These are phyloP conservation scores for Diaperis boleti DNA, from an alignment of 2,888 invertebrate genomes.

Conservation along the genomic window DNA sequence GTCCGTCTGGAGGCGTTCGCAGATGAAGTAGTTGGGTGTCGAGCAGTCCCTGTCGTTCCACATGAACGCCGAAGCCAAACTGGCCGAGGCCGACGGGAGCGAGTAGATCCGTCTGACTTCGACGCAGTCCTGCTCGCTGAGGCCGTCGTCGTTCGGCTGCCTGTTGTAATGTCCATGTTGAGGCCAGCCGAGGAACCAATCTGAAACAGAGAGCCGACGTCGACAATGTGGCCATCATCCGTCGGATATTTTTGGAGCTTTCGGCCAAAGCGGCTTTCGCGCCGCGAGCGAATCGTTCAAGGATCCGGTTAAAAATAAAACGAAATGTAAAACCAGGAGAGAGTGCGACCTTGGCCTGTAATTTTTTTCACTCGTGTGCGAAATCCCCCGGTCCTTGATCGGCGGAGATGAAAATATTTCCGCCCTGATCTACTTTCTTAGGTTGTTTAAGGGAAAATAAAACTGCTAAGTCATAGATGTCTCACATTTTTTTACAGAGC, in stretches of 20 bases:
- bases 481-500: too few species aligned
- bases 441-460: too few species aligned
- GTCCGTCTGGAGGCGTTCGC: slow-evolving; percentile 77
- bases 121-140: slow-evolving; percentile 85
- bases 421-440: too few species aligned
- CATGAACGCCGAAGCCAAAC: slow-evolving; percentile 74
- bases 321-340: slow-evolving; percentile 14
- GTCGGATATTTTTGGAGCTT: slow-evolving; percentile 20
- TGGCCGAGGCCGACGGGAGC: slow-evolving; percentile 66
- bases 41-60: slow-evolving; percentile 87
- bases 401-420: too few species aligned
- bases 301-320: slow-evolving; percentile 26
- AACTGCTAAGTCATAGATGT: too few species aligned
- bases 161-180: slow-evolving; percentile 74
- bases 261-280: slow-evolving; percentile 11
- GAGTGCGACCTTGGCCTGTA: slow-evolving; percentile 32
- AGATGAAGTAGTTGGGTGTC: slow-evolving; percentile 80
- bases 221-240: slow-evolving; percentile 9
- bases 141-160: slow-evolving; percentile 87
- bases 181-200: slow-evolving; percentile 88
- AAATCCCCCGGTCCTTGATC: too few species aligned
- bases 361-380: slow-evolving; percentile 21
- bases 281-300: slow-evolving; percentile 4
- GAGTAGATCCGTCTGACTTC: slow-evolving; percentile 79
- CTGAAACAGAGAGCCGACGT: slow-evolving; percentile 63